These are phyloP conservation scores for Peribatodes rhomboidaria DNA, from an alignment of 2,888 invertebrate species.

Conservation along the genomic window DNA sequence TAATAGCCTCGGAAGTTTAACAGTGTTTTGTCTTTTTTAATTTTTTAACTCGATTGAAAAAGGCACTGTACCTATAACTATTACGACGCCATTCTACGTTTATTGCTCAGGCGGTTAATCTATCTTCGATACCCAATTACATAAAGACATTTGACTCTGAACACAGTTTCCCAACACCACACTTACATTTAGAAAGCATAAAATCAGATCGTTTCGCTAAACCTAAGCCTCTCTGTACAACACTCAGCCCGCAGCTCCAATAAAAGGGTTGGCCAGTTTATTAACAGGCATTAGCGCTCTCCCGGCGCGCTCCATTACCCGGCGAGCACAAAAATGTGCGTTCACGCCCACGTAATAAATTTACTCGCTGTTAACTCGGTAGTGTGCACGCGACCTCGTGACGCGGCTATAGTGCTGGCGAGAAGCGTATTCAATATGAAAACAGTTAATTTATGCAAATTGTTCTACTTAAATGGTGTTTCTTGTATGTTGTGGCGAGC, in stretches of 20 bases:
- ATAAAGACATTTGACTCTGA: too few species aligned
- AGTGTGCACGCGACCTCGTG: conserved; percentile 50
- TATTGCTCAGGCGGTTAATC: too few species aligned
- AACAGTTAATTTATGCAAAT: too few species aligned
- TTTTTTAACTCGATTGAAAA: too few species aligned
- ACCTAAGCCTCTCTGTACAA: conserved; percentile 29
- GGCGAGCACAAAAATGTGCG: conserved; percentile 62
- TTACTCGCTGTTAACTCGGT: conserved; percentile 68
- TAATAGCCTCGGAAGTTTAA: too few species aligned
- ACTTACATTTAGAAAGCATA: background rate
- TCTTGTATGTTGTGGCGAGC: too few species aligned
- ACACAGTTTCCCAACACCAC: background rate
- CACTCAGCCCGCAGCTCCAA: conserved; percentile 30
- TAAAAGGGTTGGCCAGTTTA: conserved; percentile 53
- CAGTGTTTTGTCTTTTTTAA: too few species aligned
- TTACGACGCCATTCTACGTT: too few species aligned
- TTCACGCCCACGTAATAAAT: conserved; percentile 80
- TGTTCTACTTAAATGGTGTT: too few species aligned
- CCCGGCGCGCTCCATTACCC: conserved; percentile 54
- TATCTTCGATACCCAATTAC: too few species aligned
- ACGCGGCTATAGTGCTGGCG: conserved; percentile 22
- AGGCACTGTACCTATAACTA: too few species aligned
- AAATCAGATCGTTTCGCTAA: conserved; percentile 6
- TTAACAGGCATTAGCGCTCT: conserved; percentile 55
- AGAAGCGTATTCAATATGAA: too few species aligned